phyloP scores from a whole-genome alignment of 2,113 vertebrate species.

The Solea senegalensis region DNA sequence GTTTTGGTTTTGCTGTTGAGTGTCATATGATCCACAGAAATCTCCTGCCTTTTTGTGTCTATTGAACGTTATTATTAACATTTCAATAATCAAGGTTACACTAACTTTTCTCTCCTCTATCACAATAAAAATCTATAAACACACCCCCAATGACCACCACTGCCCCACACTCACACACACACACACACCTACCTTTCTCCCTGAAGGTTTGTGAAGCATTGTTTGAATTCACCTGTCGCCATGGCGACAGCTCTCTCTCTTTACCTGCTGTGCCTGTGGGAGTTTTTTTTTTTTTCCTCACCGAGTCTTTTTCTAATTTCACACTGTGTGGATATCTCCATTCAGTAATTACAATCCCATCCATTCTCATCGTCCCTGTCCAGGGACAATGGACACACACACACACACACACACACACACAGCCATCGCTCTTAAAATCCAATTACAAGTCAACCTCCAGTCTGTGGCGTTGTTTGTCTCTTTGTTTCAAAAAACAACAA shows the following conservation, averaged over 20 bases:
- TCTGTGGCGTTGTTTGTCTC: conserved; percentile 42
- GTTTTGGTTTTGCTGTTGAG: too few relatives aligned
- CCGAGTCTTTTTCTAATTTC: conserved; percentile 80
- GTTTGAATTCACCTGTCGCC: conserved; percentile 78
- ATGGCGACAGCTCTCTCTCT: conserved; percentile 78
- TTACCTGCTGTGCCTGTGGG: conserved; percentile 69
- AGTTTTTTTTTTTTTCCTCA: conserved; percentile 50
- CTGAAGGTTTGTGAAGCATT: conserved; percentile 66
- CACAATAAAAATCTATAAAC: conserved; percentile 41
- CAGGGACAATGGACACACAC: conserved; percentile 62
- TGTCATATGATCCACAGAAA: too few relatives aligned
- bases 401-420: conserved; percentile 17
- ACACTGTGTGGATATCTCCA: conserved; percentile 82
- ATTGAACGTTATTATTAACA: too few relatives aligned
- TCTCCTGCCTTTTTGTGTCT: too few relatives aligned
- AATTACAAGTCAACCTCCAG: conserved; percentile 60
- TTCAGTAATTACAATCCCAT: conserved; percentile 80
- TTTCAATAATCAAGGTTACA: conserved; percentile 52
- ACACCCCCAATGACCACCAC: background rate
- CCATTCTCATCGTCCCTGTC: conserved; percentile 78
- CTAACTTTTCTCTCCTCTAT: conserved; percentile 53
- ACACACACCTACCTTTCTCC: conserved; percentile 58
- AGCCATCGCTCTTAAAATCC: conserved; percentile 66
- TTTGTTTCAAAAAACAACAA: conserved; percentile 17
- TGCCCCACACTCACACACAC: conserved; percentile 1